A percentile compares a stretch with the other conserved stretches of the same genome.
Conservation (phyloP, 2,797 vertebrate species). For the Sebastes hopkinsi region DNA sequence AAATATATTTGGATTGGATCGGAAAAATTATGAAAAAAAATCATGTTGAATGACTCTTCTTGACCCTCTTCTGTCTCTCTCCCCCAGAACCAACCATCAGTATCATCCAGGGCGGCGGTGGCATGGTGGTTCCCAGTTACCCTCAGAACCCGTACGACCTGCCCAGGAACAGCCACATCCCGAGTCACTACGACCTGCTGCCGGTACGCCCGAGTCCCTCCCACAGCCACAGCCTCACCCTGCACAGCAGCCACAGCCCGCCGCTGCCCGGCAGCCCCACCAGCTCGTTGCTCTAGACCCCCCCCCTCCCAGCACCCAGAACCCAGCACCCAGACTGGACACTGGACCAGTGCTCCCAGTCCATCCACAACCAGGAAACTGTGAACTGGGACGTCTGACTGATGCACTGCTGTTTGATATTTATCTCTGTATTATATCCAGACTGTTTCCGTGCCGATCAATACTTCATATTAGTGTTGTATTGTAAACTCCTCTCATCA, state of each 20-base stretch:
- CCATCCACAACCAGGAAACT: constrained; percentile 1
- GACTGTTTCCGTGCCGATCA: constrained; percentile 5
- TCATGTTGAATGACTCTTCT: too few species aligned
- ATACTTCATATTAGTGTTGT: constrained; percentile 15
- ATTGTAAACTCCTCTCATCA: constrained; percentile 11
- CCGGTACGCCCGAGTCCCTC: constrained; percentile 89
- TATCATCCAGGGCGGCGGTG: constrained; percentile 84
- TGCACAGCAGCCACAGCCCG: constrained; percentile 64
- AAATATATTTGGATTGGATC: too few species aligned
- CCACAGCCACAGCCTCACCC: constrained; percentile 68
- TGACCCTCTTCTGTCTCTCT: constrained; percentile 4
- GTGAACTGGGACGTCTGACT: not conserved
- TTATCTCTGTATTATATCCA: constrained; percentile 30
- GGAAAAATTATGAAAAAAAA: too few species aligned
- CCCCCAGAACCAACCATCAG: constrained; percentile 92
- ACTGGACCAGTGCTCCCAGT: not conserved
- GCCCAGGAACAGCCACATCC: constrained; percentile 96
- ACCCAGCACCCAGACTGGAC: not conserved
- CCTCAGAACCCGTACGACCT: constrained; percentile 93
- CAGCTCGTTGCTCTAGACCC: constrained; percentile 85
- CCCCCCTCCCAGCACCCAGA: not conserved
- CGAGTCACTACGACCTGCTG: constrained; percentile 95
- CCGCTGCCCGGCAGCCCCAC: constrained; percentile 85
- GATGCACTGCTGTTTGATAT: constrained; percentile 6
- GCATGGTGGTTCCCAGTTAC: constrained; percentile 82